Percentiles rank a stretch among this genome's conserved stretches.
Conservation (phyloP, 2,797 vertebrate genomes). For the Dryobates pubescens region DNA sequence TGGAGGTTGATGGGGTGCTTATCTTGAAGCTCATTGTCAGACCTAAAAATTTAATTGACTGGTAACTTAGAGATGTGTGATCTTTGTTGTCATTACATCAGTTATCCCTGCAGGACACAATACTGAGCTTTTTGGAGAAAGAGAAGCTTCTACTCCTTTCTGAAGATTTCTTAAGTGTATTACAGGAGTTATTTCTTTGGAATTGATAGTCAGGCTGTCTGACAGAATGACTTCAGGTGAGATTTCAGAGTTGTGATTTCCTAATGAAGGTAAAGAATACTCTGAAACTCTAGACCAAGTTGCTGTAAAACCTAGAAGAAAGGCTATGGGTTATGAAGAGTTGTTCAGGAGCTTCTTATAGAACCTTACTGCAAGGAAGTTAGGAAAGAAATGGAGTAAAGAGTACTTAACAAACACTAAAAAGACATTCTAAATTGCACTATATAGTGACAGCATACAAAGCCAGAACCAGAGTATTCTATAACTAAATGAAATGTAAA, state of each 20-base stretch:
- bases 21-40: neutral
- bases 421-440: neutral
- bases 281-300: neutral
- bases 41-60: neutral
- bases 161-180: neutral
- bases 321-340: neutral
- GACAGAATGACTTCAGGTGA: neutral
- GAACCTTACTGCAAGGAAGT: neutral
- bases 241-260: neutral
- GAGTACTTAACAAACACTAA: neutral
- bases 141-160: neutral
- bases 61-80: neutral
- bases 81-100: neutral
- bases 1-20: neutral
- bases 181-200: neutral
- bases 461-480: neutral
- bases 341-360: neutral
- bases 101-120: neutral
- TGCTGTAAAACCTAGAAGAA: neutral
- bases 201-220: neutral
- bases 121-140: neutral
- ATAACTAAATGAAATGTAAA: neutral
- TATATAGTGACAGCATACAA: neutral
- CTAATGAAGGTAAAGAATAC: neutral
- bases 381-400: neutral